A percentile compares a stretch with the other conserved stretches of the same genome.
phyloP scores from a whole-genome alignment of 1,140 invertebrate genomes.

The Dreissena polymorpha region DNA sequence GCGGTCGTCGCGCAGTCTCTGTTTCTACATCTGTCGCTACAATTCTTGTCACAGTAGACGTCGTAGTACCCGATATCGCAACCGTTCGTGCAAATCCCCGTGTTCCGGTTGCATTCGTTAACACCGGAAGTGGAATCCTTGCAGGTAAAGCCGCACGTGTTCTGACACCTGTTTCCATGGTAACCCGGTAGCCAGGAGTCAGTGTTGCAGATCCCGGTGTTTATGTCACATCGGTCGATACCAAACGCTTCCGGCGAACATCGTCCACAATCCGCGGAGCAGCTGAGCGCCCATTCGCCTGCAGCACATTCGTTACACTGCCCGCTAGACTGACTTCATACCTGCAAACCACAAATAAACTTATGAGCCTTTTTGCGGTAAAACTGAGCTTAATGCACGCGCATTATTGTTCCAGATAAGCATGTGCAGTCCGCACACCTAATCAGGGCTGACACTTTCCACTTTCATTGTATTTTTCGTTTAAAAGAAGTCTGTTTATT shows the following conservation, averaged over 20 bases:
- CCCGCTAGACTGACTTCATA: slow-evolving; percentile 28
- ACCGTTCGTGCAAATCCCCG: slow-evolving; percentile 39
- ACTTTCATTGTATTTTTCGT: no score
- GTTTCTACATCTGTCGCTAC: slow-evolving; percentile 27
- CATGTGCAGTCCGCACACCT: no score
- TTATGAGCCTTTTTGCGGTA: no score
- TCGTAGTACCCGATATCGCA: slow-evolving; percentile 39
- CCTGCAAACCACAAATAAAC: not conserved
- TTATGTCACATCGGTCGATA: slow-evolving; percentile 23
- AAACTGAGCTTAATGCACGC: no score
- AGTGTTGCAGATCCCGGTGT: slow-evolving; percentile 10
- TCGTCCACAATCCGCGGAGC: slow-evolving; percentile 10
- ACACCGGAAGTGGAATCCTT: slow-evolving; percentile 18
- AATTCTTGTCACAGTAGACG: slow-evolving; percentile 24
- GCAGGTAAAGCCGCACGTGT: slow-evolving; percentile 12
- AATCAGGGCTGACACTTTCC: no score
- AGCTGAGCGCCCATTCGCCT: slow-evolving; percentile 10
- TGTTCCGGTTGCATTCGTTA: slow-evolving; percentile 23
- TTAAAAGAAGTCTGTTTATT: no score
- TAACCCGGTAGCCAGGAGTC: slow-evolving; percentile 21
- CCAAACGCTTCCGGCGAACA: slow-evolving; percentile 7
- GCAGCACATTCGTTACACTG: slow-evolving; percentile 1
- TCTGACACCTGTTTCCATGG: slow-evolving; percentile 32
- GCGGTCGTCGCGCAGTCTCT: slow-evolving; percentile 28
- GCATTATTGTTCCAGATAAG: no score